Evolutionary conservation across 2,797 vertebrate genomes (phyloP), one percentile per base, ranked within the genome.

Genomic region (Diplodus sargus): DNA sequence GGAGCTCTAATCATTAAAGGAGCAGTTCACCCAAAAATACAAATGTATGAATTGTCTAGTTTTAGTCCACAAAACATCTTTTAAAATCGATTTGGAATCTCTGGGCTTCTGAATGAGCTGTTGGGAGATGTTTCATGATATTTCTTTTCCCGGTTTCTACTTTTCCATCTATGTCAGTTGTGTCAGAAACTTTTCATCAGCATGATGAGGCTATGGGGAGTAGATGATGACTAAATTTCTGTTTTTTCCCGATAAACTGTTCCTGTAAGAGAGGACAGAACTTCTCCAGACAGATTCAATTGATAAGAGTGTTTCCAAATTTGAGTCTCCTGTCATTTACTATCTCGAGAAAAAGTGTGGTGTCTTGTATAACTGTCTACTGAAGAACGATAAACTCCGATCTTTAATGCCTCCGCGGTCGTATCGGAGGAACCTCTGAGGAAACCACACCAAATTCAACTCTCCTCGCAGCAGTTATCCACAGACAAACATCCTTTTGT

Each of bases 401-500:
- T 82, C 76, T 48, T 63, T 66, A 4, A 20, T 28, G 77, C 76
- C 57, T 62, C 71, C 59, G 76, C 66, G 58, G 43, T 25, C 53
- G 0, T 84, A 84, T 79, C 81, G 34, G 64, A 72, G 71, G 34
- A 20, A 5, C 22, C 42, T 60, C 28, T 9, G 17, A 83, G 87
- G 90, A 90, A 90, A 74, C 84, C 5, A 66, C 84, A 60, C 85
- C 85, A 81, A 71, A 49, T 62, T 25, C 16, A 75, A 61, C 65
- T 74, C 56, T 78, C 69, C 78, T 56, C 68, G 72, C 66, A 3
- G 52, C 67, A 64, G n/a, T 61, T 84, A 87, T 89, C 85, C 74
- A 54, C 78, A 90, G 39, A 90, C 81, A 90, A 90, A 91, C 89
- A 85, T 88, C 86, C 83, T 89, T 79, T 76, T 79, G 83, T 81